phyloP scores from a whole-genome alignment of 2,888 invertebrate genomes.

The Dysmachus trigonus region DNA sequence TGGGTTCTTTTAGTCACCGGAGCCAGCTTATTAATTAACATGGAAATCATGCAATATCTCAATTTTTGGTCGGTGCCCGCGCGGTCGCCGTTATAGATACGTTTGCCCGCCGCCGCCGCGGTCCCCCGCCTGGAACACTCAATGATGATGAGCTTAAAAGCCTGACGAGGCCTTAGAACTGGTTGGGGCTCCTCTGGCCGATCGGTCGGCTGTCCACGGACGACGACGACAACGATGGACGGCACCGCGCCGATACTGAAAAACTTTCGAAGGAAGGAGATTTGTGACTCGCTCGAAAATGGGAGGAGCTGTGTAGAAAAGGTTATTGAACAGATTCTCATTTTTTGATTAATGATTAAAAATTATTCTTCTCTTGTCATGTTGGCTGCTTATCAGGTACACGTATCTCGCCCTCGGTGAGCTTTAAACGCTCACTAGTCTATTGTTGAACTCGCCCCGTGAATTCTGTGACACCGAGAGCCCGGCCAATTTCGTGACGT shows the following conservation, averaged over 20 bases:
- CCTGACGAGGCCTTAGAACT: conserved; percentile 26
- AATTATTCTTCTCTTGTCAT: conserved; percentile 39
- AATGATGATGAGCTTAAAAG: neutral
- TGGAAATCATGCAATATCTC: conserved; percentile 44
- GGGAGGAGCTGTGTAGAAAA: conserved; percentile 40
- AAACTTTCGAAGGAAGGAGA: conserved; percentile 17
- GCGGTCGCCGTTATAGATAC: conserved; percentile 27
- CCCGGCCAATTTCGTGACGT: conserved; percentile 29
- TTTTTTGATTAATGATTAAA: conserved; percentile 43
- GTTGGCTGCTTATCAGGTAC: conserved; percentile 36
- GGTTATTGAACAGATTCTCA: conserved; percentile 43
- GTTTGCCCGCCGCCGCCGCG: neutral
- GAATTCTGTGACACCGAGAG: conserved; percentile 14
- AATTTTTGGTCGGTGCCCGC: conserved; percentile 39
- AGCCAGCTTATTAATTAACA: conserved; percentile 39
- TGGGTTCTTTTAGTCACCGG: neutral
- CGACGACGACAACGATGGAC: too few relatives aligned
- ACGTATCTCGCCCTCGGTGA: conserved; percentile 23
- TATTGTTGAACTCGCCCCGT: conserved; percentile 16
- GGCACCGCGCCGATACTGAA: conserved; percentile 6
- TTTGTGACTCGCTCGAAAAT: conserved; percentile 24
- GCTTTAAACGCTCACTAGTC: conserved; percentile 29
- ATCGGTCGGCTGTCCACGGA: neutral
- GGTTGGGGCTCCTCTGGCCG: neutral
- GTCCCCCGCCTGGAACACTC: neutral